Base-by-base conservation (phyloP, 2,113 vertebrate genomes). In the Austrofundulus limnaeus region DNA sequence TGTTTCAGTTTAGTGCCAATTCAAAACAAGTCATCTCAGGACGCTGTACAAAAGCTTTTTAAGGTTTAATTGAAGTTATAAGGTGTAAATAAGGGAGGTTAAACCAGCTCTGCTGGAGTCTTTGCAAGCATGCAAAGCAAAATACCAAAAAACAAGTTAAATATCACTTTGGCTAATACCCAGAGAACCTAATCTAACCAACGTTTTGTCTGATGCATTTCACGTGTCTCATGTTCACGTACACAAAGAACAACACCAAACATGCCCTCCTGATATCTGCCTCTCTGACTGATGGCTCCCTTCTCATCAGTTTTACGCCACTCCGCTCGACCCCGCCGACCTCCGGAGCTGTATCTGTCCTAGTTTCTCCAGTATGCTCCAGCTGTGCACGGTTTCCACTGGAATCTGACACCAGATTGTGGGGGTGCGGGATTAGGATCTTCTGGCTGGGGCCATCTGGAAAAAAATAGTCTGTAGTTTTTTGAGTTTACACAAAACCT, bases 351-450 rank as follows among this genome's bases (percentile, higher is more conserved):
- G 71, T 70, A 82, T 82, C 76, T 85, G 88, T 46, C 85, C 87
- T 81, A 86, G 51, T 83, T 90, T 88, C 52, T 63, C 56, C 41
- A 20, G 62, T 62, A 31, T 49, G 68, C 68, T 70, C 61, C 53
- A 55, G 13, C 47, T 37, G 19, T 6, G 64, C 51, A 68, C 37
- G 8, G 14, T 80, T 85, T 80, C 52, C 48, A 57, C 75, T 72
- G 76, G 78, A 77, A 80, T 66, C 65, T 80, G 74, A 78, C 79
- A 87, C 83, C 89, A 90, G 91, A 90, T 89, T 90, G 84, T 72
- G 73, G 28, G 11, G 59, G 62, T 51, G 48, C 60, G 17, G 81
- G 86, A 89, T 92, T 90, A 89, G 78, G 82, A 84, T 86, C 78
- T 74, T 77, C 43, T 62, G 57, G 42, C 24, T 67, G 60, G 67